A percentile compares a stretch with the other conserved stretches of the same genome.
These are phyloP conservation scores for Montipora cactus DNA, from an alignment of 64 coral and sea anemone species.

Conservation along the genomic window DNA sequence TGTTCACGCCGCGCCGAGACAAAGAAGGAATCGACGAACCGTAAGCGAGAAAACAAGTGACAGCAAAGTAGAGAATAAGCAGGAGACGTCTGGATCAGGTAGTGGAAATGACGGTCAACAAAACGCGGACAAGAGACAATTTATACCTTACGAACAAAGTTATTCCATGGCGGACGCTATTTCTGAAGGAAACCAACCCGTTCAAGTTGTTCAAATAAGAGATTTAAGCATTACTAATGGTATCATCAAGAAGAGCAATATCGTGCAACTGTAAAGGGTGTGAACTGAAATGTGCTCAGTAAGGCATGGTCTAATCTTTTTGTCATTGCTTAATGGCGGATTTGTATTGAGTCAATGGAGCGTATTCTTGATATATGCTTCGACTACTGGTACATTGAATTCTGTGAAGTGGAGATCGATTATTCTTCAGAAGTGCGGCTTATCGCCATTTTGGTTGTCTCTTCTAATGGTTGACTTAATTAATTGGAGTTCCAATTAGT, in stretches of 20 bases:
- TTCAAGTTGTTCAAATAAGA: slow-evolving; percentile 44
- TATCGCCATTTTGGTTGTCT: background rate
- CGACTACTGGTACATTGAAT: background rate
- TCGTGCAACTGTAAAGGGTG: background rate
- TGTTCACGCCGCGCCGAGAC: slow-evolving; percentile 31
- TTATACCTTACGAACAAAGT: background rate
- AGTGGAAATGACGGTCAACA: background rate
- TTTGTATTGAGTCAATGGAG: background rate
- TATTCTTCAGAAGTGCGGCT: background rate
- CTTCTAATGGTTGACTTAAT: background rate
- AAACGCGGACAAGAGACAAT: slow-evolving; percentile 32
- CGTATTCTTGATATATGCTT: background rate
- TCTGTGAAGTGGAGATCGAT: background rate
- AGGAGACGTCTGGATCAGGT: background rate
- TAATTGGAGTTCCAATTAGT: too few species aligned
- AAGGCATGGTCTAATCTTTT: background rate
- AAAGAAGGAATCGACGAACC: slow-evolving; percentile 15
- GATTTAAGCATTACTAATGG: slow-evolving; percentile 49
- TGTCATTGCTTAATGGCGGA: background rate
- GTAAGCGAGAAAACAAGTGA: slow-evolving; percentile 26
- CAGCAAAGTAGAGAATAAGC: background rate
- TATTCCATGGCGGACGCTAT: slow-evolving; percentile 32
- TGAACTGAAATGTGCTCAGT: background rate
- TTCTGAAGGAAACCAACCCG: slow-evolving; percentile 12
- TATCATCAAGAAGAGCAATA: slow-evolving; percentile 41